Percentiles rank a stretch among this genome's conserved stretches.
phyloP scores from a whole-genome alignment of 2,113 vertebrate species.

The Prolemur simus region DNA sequence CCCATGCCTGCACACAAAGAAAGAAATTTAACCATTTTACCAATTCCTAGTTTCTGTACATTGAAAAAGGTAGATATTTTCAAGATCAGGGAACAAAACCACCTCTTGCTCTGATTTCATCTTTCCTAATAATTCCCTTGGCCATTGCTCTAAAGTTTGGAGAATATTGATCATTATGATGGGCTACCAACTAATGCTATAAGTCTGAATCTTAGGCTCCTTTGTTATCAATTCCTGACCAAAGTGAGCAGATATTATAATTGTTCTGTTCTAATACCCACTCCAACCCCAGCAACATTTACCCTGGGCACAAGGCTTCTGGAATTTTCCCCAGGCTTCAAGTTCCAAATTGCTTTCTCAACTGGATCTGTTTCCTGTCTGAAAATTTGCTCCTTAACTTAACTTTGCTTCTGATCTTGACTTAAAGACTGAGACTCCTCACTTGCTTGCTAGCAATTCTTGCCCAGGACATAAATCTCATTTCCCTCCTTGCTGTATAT shows the following conservation, averaged over 20 bases:
- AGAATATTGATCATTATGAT: neutral
- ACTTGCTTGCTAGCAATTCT: neutral
- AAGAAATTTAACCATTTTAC: neutral
- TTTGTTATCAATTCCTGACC: neutral
- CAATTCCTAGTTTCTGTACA: neutral
- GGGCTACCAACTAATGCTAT: neutral
- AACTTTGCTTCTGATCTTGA: neutral
- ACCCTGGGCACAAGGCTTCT: neutral
- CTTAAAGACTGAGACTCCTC: neutral
- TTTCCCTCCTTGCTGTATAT: neutral
- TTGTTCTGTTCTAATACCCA: neutral
- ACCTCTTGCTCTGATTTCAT: neutral
- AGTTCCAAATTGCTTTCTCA: neutral
- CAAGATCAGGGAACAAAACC: neutral
- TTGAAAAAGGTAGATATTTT: neutral
- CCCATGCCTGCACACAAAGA: neutral
- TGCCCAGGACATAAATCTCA: neutral
- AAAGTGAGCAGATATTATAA: neutral
- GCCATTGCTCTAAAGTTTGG: neutral
- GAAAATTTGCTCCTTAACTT: neutral
- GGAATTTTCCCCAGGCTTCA: neutral
- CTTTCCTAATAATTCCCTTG: neutral
- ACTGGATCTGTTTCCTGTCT: neutral
- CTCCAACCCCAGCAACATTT: neutral
- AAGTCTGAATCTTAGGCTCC: neutral